These are phyloP conservation scores for Meteorus cinctellus DNA, from an alignment of 2,888 invertebrate genomes.

Conservation along the genomic window DNA sequence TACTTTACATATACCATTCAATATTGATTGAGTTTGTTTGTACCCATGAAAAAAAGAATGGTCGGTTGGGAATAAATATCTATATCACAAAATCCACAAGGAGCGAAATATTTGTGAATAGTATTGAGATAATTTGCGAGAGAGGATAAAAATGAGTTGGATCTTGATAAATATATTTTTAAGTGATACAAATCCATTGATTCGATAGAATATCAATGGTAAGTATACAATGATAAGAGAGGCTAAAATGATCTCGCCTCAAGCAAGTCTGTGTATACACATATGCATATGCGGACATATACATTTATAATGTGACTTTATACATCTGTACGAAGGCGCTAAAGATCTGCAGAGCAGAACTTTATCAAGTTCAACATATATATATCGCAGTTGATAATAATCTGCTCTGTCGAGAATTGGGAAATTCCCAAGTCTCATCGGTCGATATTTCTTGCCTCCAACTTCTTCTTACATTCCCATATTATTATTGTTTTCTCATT, in stretches of 20 bases:
- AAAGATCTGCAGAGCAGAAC: neutral
- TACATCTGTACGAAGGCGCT: neutral
- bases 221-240: neutral
- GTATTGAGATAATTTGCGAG: neutral
- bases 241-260: neutral
- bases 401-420: constrained; percentile 4
- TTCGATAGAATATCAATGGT: neutral
- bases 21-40: no score
- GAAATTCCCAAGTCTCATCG: constrained; percentile 7
- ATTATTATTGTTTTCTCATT: no score
- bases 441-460: constrained; percentile 10
- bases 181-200: constrained; percentile 1
- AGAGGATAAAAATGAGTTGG: neutral
- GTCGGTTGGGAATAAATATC: no score
- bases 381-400: neutral
- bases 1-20: no score
- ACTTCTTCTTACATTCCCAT: no score
- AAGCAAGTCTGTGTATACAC: neutral
- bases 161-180: constrained; percentile 9
- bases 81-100: no score
- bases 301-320: neutral
- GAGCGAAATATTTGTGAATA: neutral
- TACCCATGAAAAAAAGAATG: no score
- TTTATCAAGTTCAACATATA: neutral
- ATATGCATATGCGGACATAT: neutral